Conservation (phyloP, 2,888 invertebrate genomes). For the Pocota personata region DNA sequence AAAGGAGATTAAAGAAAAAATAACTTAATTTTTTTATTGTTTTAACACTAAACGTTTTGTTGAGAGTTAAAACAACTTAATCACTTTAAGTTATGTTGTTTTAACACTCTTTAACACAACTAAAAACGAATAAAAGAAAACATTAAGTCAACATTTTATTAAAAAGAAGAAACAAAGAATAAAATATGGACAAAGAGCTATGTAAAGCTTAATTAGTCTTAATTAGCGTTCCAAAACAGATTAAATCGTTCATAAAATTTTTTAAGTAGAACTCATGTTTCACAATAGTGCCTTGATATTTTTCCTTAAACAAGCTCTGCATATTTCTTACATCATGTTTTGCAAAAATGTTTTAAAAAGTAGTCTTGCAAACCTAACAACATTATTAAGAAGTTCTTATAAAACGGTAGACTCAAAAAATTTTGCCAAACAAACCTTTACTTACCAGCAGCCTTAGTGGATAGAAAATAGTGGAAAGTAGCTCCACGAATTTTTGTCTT, state of each 20-base stretch:
- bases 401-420: conserved; percentile 23
- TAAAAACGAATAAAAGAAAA: neutral
- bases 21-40: neutral
- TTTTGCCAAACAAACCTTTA: conserved; percentile 20
- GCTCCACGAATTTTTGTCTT: conserved; percentile 13
- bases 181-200: neutral
- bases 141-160: neutral
- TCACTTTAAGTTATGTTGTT: conserved; percentile 1
- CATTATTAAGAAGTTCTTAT: neutral
- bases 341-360: conserved; percentile 35
- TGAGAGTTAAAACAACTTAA: neutral
- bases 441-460: neutral
- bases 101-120: neutral
- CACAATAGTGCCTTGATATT: too few species aligned
- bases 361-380: conserved; percentile 16
- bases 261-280: too few species aligned
- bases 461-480: conserved; percentile 8
- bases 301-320: too few species aligned
- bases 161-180: neutral
- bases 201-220: too few species aligned
- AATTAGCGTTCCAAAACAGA: too few species aligned
- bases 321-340: too few species aligned
- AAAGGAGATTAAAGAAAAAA: neutral
- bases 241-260: too few species aligned
- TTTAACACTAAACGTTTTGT: neutral